A percentile compares a stretch with the other conserved stretches of the same genome.
Evolutionary conservation across 2,113 vertebrate species (phyloP).

Genomic region (Eudyptes chrysolophus): DNA sequence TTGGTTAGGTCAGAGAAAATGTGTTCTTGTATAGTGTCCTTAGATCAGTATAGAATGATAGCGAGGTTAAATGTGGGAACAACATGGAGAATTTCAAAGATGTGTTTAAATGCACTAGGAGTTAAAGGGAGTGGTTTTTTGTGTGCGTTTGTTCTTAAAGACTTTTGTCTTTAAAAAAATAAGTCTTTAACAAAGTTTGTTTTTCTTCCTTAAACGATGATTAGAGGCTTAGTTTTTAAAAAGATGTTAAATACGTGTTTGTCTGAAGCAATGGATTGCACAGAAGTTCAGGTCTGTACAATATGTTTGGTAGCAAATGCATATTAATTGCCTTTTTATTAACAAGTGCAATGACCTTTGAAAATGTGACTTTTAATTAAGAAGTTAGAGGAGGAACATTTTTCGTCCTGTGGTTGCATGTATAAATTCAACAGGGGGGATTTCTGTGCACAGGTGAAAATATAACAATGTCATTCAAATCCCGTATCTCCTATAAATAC

Average conservation of each 20-base stretch:
- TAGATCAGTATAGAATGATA: not conserved
- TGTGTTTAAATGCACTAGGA: constrained; percentile 43
- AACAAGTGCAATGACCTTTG: constrained; percentile 65
- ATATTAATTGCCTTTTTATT: constrained; percentile 58
- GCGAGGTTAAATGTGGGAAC: not conserved
- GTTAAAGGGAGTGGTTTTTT: constrained; percentile 17
- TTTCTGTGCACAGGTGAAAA: constrained; percentile 15
- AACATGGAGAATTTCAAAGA: not conserved
- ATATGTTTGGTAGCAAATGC: constrained; percentile 34
- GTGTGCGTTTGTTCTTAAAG: not conserved
- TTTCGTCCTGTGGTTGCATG: not conserved
- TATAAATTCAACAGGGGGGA: not conserved
- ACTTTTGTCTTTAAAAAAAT: constrained; percentile 1
- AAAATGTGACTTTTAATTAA: constrained; percentile 55
- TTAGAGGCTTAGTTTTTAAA: constrained; percentile 24
- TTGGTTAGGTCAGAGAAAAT: not conserved
- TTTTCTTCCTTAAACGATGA: not conserved
- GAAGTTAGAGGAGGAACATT: constrained; percentile 4
- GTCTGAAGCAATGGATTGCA: constrained; percentile 37
- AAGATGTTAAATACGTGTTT: not conserved
- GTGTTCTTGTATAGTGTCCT: not conserved
- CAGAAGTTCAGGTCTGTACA: constrained; percentile 42
- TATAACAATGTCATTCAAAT: not conserved
- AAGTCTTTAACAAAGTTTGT: not conserved
- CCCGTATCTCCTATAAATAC: not conserved